Conservation (phyloP, 2,113 vertebrate genomes). For the Pimephales promelas region DNA sequence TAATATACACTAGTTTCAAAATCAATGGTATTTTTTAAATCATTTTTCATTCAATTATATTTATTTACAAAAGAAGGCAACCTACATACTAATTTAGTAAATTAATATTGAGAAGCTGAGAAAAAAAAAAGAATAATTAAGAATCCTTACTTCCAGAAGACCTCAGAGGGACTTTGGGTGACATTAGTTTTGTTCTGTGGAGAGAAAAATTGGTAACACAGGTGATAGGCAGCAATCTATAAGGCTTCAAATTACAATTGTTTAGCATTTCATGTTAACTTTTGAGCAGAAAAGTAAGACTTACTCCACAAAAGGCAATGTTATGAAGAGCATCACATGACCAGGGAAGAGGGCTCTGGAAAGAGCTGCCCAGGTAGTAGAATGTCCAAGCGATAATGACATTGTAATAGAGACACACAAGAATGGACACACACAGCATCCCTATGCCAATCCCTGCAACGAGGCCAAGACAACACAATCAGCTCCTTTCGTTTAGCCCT, state of each 20-base stretch:
- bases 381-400: constrained; percentile 84
- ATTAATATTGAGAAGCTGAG: not conserved
- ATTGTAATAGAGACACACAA: constrained; percentile 84
- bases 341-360: constrained; percentile 82
- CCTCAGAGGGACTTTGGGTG: constrained; percentile 75
- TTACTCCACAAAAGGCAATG: constrained; percentile 66
- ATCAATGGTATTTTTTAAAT: not conserved
- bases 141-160: constrained; percentile 84
- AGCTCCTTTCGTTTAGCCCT: not conserved
- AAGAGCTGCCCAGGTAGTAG: constrained; percentile 81
- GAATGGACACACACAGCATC: constrained; percentile 79
- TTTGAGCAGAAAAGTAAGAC: constrained; percentile 7
- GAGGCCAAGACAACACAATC: constrained; percentile 7
- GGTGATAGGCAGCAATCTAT: not conserved
- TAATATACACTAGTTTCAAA: not conserved
- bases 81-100: not conserved
- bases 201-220: not conserved
- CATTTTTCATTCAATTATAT: not conserved
- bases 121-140: not conserved
- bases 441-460: constrained; percentile 81
- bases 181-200: constrained; percentile 54
- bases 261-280: not conserved
- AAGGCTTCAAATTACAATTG: not conserved
- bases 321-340: constrained; percentile 77
- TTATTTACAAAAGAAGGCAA: not conserved